Conservation (phyloP, 2,113 vertebrate species). For the Rhineura floridana region DNA sequence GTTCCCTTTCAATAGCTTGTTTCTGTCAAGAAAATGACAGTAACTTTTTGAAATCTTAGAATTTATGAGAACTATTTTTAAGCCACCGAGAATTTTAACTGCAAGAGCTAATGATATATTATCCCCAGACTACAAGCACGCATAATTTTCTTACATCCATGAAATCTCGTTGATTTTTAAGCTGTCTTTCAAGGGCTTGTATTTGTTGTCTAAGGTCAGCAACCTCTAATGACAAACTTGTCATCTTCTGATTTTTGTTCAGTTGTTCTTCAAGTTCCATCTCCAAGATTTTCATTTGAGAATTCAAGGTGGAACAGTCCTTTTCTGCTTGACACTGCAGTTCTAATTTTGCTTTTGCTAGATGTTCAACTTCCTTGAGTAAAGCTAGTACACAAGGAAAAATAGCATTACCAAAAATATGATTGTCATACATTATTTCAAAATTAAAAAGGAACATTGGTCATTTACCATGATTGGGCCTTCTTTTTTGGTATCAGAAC, state of each 20-base stretch:
- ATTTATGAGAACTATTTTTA: background rate
- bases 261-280: conserved; percentile 90
- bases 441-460: background rate
- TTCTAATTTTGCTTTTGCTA: conserved; percentile 85
- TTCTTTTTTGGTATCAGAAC: background rate
- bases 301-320: conserved; percentile 78
- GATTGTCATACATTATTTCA: background rate
- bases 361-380: conserved; percentile 81
- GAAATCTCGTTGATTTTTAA: conserved; percentile 91
- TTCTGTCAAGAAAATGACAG: conserved; percentile 75
- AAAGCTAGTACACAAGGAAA: conserved; percentile 76
- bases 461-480: background rate
- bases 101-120: background rate
- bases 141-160: conserved; percentile 84
- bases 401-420: background rate
- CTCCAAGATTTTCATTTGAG: conserved; percentile 85
- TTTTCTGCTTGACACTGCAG: conserved; percentile 90
- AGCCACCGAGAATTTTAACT: background rate
- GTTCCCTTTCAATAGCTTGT: conserved; percentile 93
- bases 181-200: conserved; percentile 89
- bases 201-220: conserved; percentile 86
- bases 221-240: conserved; percentile 77
- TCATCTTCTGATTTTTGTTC: conserved; percentile 74
- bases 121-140: background rate
- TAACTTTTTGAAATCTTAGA: background rate